Conservation (phyloP, 2,888 invertebrate species). For the Leptothorax acervorum region DNA sequence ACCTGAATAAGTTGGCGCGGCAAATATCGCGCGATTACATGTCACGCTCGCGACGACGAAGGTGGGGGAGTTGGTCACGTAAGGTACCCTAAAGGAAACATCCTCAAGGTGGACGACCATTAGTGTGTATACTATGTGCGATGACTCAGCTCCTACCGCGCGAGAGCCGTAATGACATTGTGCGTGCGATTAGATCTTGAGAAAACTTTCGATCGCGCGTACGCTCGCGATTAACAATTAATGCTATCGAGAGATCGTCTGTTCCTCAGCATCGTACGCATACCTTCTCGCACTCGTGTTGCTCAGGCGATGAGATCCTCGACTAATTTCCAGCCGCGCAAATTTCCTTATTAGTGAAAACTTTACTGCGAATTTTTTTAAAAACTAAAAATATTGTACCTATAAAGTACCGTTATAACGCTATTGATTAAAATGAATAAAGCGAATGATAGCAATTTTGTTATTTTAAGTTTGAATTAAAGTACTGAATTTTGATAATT, state of each 20-base stretch:
- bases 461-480: background rate
- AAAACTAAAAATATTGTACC: background rate
- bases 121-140: background rate
- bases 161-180: slow-evolving; percentile 21
- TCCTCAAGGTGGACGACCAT: slow-evolving; percentile 50
- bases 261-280: background rate
- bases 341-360: background rate
- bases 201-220: slow-evolving; percentile 34
- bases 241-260: background rate
- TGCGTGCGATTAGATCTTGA: slow-evolving; percentile 29
- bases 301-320: background rate
- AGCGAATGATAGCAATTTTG: background rate
- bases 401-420: background rate
- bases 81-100: slow-evolving; percentile 40
- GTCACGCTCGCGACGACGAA: background rate
- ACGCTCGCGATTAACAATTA: slow-evolving; percentile 3
- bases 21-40: background rate
- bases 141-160: slow-evolving; percentile 36
- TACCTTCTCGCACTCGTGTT: background rate
- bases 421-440: background rate
- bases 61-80: background rate
- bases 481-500: background rate
- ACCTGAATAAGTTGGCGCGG: background rate
- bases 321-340: background rate
- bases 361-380: background rate